Evolutionary conservation across 2,113 vertebrate genomes (phyloP).

Genomic region (Phalacrocorax pelagicus): DNA sequence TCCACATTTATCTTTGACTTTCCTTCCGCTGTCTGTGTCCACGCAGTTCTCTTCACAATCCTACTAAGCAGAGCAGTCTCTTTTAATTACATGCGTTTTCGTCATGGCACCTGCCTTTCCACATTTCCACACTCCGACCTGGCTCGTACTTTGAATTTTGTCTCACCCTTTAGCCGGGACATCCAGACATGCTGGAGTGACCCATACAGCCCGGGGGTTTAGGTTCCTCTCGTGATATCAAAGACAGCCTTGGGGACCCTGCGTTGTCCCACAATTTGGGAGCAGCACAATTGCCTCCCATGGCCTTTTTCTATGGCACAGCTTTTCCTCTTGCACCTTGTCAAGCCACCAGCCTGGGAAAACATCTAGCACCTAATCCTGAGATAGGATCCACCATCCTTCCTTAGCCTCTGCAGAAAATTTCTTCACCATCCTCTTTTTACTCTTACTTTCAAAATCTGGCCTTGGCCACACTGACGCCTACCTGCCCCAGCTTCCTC

Average conservation of each 20-base stretch:
- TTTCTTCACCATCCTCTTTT: rapidly evolving
- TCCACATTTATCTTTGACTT: neutral
- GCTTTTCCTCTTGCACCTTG: neutral
- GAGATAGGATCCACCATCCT: rapidly evolving
- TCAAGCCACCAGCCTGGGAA: neutral
- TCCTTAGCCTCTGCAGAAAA: rapidly evolving
- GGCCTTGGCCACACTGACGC: rapidly evolving
- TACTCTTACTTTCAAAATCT: rapidly evolving
- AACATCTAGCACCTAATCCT: rapidly evolving
- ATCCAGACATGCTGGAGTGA: neutral
- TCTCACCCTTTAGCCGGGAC: neutral
- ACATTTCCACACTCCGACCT: rapidly evolving
- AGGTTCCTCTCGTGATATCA: neutral
- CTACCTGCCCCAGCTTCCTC: rapidly evolving
- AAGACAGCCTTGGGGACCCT: too few species aligned
- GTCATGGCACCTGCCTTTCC: neutral
- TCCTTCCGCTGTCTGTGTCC: neutral
- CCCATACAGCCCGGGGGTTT: neutral
- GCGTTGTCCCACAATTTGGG: neutral
- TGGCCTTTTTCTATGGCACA: rapidly evolving
- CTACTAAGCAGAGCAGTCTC: neutral
- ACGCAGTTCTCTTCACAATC: neutral
- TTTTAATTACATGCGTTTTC: neutral
- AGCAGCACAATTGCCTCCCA: neutral
- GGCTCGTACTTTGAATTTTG: neutral